Evolutionary conservation across 2,113 vertebrate species (phyloP).

Genomic region (Tetrax tetrax): DNA sequence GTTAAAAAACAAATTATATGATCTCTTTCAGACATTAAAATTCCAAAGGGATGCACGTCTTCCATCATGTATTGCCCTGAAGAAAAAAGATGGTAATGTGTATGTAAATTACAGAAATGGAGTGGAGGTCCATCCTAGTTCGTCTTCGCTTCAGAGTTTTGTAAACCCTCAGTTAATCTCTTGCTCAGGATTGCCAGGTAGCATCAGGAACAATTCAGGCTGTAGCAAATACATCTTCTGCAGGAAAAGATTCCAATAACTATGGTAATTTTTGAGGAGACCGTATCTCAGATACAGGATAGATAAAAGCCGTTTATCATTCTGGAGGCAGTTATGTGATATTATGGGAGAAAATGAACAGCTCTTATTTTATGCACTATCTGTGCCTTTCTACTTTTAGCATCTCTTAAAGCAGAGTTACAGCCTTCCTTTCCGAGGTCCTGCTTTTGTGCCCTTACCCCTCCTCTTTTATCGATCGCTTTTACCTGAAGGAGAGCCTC

Average conservation of each 20-base stretch:
- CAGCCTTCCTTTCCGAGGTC: background rate
- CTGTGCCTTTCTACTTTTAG: background rate
- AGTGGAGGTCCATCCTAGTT: background rate
- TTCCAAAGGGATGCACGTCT: background rate
- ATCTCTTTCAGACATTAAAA: background rate
- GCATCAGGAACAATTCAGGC: background rate
- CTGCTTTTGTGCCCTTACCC: background rate
- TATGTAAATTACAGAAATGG: background rate
- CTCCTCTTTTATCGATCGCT: background rate
- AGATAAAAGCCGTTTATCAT: conserved; percentile 45
- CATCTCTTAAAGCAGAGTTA: background rate
- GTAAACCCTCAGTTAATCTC: background rate
- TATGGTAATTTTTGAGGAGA: conserved; percentile 46
- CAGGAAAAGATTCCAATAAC: conserved; percentile 26
- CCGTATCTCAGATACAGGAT: background rate
- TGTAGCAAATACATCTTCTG: background rate
- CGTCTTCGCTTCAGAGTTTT: background rate
- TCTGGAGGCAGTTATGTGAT: conserved; percentile 5
- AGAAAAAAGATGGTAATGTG: background rate
- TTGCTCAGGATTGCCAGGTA: background rate
- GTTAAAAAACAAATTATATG: background rate
- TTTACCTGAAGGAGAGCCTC: background rate
- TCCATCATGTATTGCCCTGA: background rate
- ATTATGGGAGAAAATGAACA: background rate
- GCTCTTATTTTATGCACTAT: background rate